Evolutionary conservation across 92 coral and sea anemone genomes (phyloP).

Genomic region (Porites rus): DNA sequence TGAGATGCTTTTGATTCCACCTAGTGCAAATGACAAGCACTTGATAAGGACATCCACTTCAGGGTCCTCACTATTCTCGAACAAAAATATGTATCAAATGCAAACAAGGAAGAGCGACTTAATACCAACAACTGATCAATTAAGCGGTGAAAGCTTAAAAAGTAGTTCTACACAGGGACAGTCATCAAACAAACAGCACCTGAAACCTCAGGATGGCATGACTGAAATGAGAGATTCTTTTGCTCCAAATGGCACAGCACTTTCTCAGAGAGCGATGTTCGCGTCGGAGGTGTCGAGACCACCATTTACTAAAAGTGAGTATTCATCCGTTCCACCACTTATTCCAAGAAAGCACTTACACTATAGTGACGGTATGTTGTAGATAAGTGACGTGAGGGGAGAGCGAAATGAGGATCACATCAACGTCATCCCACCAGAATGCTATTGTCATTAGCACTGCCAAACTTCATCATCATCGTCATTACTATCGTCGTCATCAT

Average conservation of each 20-base stretch:
- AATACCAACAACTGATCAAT: not conserved
- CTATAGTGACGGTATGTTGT: not conserved
- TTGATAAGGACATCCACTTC: not conserved
- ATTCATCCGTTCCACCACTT: not conserved
- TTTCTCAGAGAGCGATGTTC: not conserved
- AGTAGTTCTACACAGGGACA: not conserved
- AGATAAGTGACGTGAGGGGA: not conserved
- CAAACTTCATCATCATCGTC: slow-evolving; percentile 12
- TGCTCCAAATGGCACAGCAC: not conserved
- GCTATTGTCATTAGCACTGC: not conserved
- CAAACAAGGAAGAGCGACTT: slow-evolving; percentile 9
- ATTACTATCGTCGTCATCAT: not conserved
- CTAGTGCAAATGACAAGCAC: not conserved
- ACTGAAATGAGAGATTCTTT: not conserved
- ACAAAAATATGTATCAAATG: not conserved
- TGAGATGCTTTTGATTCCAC: not conserved
- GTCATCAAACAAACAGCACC: not conserved
- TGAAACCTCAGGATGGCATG: not conserved
- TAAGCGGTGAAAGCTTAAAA: not conserved
- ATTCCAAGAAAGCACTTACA: not conserved
- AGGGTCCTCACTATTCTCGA: too few species aligned
- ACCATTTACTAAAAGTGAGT: slow-evolving; percentile 26
- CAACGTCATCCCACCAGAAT: slow-evolving; percentile 22
- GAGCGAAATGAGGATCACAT: not conserved
- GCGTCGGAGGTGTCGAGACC: slow-evolving; percentile 1